These are phyloP conservation scores for Helicoverpa armigera DNA, from an alignment of 1,140 invertebrate genomes.

Conservation along the genomic window DNA sequence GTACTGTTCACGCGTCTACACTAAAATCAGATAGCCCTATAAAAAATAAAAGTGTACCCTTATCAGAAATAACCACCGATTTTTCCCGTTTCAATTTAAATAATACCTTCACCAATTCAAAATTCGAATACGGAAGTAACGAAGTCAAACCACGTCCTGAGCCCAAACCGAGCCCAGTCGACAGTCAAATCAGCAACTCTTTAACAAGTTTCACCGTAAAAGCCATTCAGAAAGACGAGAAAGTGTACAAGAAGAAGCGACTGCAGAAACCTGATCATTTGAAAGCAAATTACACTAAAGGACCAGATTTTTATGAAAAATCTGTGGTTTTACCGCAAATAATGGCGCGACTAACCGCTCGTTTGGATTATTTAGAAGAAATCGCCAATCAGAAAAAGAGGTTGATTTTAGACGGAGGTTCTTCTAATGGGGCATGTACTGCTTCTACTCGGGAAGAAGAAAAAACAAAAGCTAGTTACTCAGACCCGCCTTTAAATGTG, in stretches of 20 bases:
- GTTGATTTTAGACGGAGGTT: slow-evolving; percentile 51
- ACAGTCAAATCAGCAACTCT: neutral
- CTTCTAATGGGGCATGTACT: neutral
- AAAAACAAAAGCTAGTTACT: neutral
- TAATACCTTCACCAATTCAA: neutral
- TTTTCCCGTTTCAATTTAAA: neutral
- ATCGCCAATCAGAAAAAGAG: slow-evolving; percentile 47
- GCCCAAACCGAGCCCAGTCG: neutral
- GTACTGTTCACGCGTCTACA: neutral
- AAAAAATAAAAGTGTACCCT: neutral
- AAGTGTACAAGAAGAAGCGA: slow-evolving; percentile 55
- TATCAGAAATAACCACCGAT: neutral
- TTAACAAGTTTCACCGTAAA: slow-evolving; percentile 33
- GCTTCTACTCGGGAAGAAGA: neutral
- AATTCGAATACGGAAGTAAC: neutral
- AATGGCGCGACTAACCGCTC: slow-evolving; percentile 52
- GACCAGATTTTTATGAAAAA: slow-evolving; percentile 63
- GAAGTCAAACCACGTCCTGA: neutral
- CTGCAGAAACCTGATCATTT: slow-evolving; percentile 41
- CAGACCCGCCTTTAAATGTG: neutral
- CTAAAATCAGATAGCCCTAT: neutral
- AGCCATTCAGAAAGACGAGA: slow-evolving; percentile 55
- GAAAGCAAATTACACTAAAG: slow-evolving; percentile 56
- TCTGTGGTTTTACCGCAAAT: slow-evolving; percentile 62
- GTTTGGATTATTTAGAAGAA: slow-evolving; percentile 45